phyloP scores from a whole-genome alignment of 2,113 vertebrate species.

The Pollachius pollachius region DNA sequence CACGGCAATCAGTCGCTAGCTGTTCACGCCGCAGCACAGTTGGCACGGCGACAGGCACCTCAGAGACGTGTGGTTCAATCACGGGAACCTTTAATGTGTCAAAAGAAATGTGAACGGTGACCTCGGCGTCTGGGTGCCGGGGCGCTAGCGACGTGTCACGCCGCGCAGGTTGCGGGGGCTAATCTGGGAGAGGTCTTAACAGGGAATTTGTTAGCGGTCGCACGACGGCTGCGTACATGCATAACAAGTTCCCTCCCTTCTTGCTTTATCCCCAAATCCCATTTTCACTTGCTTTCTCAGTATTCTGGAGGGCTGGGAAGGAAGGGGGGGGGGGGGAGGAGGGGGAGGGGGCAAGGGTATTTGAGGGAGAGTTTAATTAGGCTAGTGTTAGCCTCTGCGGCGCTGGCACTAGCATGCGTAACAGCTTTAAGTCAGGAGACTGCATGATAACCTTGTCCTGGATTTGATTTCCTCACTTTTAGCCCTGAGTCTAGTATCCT shows the following conservation, averaged over 20 bases:
- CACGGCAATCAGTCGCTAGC: conserved; percentile 49
- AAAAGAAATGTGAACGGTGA: conserved; percentile 55
- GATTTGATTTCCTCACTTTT: conserved; percentile 57
- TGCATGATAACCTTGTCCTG: conserved; percentile 53
- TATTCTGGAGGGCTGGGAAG: conserved; percentile 58
- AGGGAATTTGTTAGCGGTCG: conserved; percentile 60
- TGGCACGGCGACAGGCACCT: conserved; percentile 55
- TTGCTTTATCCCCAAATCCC: conserved; percentile 31
- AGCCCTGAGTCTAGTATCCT: conserved; percentile 38
- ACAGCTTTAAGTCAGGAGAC: conserved; percentile 61
- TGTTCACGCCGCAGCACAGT: conserved; percentile 53
- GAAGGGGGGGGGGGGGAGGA: too few relatives aligned
- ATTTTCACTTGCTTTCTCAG: conserved; percentile 54
- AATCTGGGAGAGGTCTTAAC: conserved; percentile 65
- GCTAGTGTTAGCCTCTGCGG: conserved; percentile 60
- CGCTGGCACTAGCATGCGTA: conserved; percentile 65
- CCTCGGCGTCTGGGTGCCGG: conserved; percentile 49
- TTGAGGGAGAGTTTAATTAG: conserved; percentile 76
- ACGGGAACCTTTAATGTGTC: conserved; percentile 63
- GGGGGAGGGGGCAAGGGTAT: conserved; percentile 56
- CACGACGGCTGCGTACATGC: conserved; percentile 42
- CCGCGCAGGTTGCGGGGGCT: conserved; percentile 52
- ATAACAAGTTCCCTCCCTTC: conserved; percentile 49
- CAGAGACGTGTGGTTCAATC: conserved; percentile 57
- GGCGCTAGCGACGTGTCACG: conserved; percentile 40